Conservation (phyloP, 1,140 invertebrate species). For the Lucilia sericata region DNA sequence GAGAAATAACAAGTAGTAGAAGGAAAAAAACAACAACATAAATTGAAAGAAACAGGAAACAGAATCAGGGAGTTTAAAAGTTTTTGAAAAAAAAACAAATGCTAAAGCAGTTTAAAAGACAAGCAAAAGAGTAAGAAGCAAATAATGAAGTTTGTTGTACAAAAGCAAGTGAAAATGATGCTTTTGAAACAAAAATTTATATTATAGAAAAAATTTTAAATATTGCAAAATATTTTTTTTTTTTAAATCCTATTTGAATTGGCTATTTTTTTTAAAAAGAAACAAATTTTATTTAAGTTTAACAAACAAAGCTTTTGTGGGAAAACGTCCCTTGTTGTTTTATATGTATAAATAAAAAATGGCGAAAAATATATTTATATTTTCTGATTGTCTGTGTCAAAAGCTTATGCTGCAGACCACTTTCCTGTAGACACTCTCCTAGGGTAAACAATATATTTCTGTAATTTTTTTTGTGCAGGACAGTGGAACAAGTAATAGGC, state of each 20-base stretch:
- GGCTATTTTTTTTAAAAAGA: neutral
- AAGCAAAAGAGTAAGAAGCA: neutral
- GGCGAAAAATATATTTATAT: neutral
- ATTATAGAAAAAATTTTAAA: neutral
- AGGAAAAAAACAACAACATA: neutral
- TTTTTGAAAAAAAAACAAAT: neutral
- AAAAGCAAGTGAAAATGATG: neutral
- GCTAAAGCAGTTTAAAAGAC: neutral
- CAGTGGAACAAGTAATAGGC: neutral
- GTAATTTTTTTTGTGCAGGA: neutral
- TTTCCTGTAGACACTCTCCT: neutral
- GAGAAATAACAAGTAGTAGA: neutral
- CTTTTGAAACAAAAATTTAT: neutral
- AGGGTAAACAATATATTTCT: neutral
- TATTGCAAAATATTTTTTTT: neutral
- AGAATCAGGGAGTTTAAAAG: neutral
- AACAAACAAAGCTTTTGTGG: neutral
- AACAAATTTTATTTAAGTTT: neutral
- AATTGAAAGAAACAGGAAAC: constrained; percentile 3
- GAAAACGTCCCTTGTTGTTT: neutral
- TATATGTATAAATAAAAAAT: neutral
- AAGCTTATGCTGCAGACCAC: neutral
- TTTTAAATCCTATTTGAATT: neutral
- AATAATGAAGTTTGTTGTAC: neutral
- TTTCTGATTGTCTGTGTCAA: neutral